These are phyloP conservation scores for Dryas iulia DNA, from an alignment of 1,140 invertebrate genomes.

Conservation along the genomic window DNA sequence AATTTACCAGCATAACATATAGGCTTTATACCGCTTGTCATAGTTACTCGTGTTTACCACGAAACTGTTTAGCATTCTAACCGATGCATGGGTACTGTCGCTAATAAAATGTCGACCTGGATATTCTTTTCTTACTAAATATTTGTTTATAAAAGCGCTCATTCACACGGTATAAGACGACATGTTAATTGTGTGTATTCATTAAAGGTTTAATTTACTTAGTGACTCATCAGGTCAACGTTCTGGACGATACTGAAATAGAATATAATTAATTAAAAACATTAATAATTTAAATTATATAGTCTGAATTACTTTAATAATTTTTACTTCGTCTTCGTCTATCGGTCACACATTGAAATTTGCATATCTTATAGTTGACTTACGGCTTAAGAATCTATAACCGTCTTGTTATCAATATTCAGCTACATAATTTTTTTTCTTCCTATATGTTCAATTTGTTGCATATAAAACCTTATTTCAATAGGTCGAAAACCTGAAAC, in stretches of 20 bases:
- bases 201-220: conserved; percentile 12
- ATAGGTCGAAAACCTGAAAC: conserved; percentile 15
- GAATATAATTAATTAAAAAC: conserved; percentile 37
- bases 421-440: conserved; percentile 2
- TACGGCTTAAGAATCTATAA: conserved; percentile 39
- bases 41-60: conserved; percentile 63
- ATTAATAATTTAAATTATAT: conserved; percentile 37
- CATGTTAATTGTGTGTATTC: conserved; percentile 20
- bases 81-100: conserved; percentile 60
- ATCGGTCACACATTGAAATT: conserved; percentile 36
- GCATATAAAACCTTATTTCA: conserved; percentile 43
- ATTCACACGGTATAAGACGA: conserved; percentile 55
- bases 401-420: conserved; percentile 33
- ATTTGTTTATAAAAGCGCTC: conserved; percentile 58
- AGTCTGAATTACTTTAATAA: conserved; percentile 35
- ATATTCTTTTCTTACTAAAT: conserved; percentile 62
- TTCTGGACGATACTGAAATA: conserved; percentile 19
- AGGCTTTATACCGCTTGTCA: conserved; percentile 45
- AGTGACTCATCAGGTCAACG: conserved; percentile 23
- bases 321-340: conserved; percentile 36
- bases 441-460: conserved; percentile 21
- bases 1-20: conserved; percentile 41
- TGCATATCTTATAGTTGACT: conserved; percentile 71
- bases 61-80: conserved; percentile 77
- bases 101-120: conserved; percentile 70